These are phyloP conservation scores for Pseudanteris insignis DNA, from an alignment of 2,888 invertebrate species.

Conservation along the genomic window DNA sequence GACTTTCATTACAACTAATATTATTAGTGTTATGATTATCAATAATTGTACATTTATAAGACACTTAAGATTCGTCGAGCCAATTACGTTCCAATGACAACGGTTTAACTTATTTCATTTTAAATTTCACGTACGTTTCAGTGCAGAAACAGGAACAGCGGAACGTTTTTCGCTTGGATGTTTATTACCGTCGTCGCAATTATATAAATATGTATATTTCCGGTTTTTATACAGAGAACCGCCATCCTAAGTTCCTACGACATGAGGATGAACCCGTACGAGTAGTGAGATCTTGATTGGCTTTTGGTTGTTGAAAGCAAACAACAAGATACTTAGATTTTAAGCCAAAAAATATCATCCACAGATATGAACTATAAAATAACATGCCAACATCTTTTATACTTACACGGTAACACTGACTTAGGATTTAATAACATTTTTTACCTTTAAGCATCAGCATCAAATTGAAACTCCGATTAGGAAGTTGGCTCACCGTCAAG, in stretches of 20 bases:
- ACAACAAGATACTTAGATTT: too few relatives aligned
- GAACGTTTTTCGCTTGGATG: conserved; percentile 5
- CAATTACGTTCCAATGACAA: background rate
- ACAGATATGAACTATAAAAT: too few relatives aligned
- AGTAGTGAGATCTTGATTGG: conserved; percentile 27
- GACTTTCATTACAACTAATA: conserved; percentile 28
- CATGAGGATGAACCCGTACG: conserved; percentile 53
- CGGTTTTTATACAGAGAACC: conserved; percentile 53
- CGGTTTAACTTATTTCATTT: conserved; percentile 2
- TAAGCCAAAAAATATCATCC: too few relatives aligned
- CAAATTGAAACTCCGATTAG: too few relatives aligned
- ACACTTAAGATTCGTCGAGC: conserved; percentile 4
- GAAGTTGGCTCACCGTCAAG: too few relatives aligned
- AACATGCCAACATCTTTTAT: too few relatives aligned
- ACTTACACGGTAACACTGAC: background rate
- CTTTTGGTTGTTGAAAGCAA: conserved; percentile 6
- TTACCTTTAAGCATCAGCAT: too few relatives aligned
- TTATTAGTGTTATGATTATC: conserved; percentile 33
- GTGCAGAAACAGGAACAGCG: background rate
- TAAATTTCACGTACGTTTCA: conserved; percentile 9
- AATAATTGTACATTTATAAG: conserved; percentile 31
- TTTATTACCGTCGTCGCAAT: conserved; percentile 24
- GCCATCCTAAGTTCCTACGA: conserved; percentile 64
- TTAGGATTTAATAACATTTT: too few relatives aligned
- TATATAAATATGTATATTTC: conserved; percentile 48